Conservation (phyloP, 2,113 vertebrate genomes). For the Ceyx melanurus region DNA sequence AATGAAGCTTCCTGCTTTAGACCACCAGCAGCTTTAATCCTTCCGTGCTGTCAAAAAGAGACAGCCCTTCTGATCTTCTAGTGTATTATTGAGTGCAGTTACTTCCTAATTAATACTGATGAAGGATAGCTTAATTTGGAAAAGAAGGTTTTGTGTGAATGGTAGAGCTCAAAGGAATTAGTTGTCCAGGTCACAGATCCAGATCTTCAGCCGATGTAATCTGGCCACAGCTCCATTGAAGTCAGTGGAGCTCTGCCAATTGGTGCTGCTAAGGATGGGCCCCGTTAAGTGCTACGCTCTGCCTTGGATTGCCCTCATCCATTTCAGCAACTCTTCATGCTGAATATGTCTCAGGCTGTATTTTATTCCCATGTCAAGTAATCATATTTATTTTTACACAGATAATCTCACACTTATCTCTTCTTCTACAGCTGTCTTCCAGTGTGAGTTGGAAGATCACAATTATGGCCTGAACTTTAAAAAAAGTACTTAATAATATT, state of each 20-base stretch:
- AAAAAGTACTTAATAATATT: not conserved
- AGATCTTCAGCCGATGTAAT: not conserved
- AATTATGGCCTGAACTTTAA: not conserved
- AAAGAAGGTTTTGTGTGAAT: not conserved
- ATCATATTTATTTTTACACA: not conserved
- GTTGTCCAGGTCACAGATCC: not conserved
- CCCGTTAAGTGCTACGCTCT: not conserved
- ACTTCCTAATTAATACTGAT: conserved; percentile 1
- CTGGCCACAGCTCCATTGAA: not conserved
- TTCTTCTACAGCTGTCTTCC: not conserved
- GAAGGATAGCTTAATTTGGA: not conserved
- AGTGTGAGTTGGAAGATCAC: not conserved
- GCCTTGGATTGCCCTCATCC: not conserved
- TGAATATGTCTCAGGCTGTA: not conserved
- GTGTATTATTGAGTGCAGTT: not conserved
- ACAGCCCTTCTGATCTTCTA: not conserved
- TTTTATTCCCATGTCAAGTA: not conserved
- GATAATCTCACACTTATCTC: not conserved
- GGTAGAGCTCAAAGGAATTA: not conserved
- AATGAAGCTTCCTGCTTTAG: not conserved
- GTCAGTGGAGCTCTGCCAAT: not conserved
- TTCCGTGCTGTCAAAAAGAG: not conserved
- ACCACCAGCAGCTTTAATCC: not conserved
- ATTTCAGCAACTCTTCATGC: not conserved
- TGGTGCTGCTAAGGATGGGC: not conserved